Base-by-base conservation (phyloP, 2,797 vertebrate species). In the Mastacembelus armatus region DNA sequence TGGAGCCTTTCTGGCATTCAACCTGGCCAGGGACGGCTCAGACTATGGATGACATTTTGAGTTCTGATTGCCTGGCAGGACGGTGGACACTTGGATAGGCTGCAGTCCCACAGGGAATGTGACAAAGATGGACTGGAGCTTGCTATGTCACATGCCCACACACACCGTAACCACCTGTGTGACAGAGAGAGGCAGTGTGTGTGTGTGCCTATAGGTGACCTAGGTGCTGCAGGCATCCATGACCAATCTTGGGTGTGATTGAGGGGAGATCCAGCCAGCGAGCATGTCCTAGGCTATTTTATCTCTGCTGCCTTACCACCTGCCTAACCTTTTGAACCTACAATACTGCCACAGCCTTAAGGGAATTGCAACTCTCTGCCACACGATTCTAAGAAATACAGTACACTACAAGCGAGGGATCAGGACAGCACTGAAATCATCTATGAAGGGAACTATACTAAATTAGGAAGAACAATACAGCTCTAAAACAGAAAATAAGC, bases 1-100 rank as follows among this genome's bases (percentile, higher is more conserved):
- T 68, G 66, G n/a, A n/a, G 56, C 74, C 51, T 82, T 50, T 65
- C 50, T 71, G 40, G 63, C 16, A n/a, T n/a, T 66, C 64, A 77
- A 75, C 60, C 84, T 52, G 47, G 55, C 47, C 72, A 33, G 78
- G 63, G 61, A 54, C 45, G 81, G 77, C 80, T 76, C 68, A 38
- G 75, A 65, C 74, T 74, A 42, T 49, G 49, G 74, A 62, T 88
- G 87, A 91, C 86, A 90, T 86, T 92, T 90, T 87, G 80, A 81
- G 76, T 83, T 86, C 60, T 86, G 82, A 86, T 90, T 85, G 87
- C 83, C 86, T 78, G 77, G 79, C 80, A 80, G 87, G 85, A 82
- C 58, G 26, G 56, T 79, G 85, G 79, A 88, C 88, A 82, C 78
- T 74, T 26, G 78, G 78, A 89, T 78, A 66, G 85, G 69, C 56